A percentile compares a stretch with the other conserved stretches of the same genome.
These are phyloP conservation scores for Pissodes strobi DNA, from an alignment of 1,140 invertebrate species.

Conservation along the genomic window DNA sequence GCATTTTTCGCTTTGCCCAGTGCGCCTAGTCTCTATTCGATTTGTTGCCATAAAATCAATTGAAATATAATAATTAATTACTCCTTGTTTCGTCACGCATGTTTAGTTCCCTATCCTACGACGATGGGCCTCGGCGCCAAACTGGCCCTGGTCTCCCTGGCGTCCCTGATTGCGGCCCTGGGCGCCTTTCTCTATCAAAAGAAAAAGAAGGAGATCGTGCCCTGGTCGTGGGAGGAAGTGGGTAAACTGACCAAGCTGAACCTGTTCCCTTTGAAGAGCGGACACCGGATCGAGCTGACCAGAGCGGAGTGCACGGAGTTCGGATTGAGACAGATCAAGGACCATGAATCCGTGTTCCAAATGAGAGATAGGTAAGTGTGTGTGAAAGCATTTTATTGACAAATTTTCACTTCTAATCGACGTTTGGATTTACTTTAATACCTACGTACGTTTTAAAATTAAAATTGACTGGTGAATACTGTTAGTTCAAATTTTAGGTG, in stretches of 20 bases:
- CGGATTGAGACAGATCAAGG: conserved; percentile 41
- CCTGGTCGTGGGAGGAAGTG: conserved; percentile 47
- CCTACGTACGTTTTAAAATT: too few species aligned
- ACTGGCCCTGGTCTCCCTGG: conserved; percentile 25
- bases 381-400: not conserved
- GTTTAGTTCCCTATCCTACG: not conserved
- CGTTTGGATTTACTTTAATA: conserved; percentile 8
- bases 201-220: conserved; percentile 30
- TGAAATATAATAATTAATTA: too few species aligned
- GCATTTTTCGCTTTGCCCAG: too few species aligned
- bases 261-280: conserved; percentile 54
- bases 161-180: conserved; percentile 15
- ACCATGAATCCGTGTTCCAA: conserved; percentile 39
- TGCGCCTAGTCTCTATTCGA: too few species aligned
- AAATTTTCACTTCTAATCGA: not conserved
- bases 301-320: conserved; percentile 45
- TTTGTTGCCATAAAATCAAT: too few species aligned
- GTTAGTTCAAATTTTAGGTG: conserved; percentile 42
- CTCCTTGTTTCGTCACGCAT: too few species aligned
- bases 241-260: conserved; percentile 46
- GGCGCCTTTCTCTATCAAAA: conserved; percentile 34
- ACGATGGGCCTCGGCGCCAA: conserved; percentile 24
- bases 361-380: conserved; percentile 50
- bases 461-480: too few species aligned
- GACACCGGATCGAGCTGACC: conserved; percentile 44